These are phyloP conservation scores for Drosophila neocordata DNA, from an alignment of 1,140 invertebrate species.

Conservation along the genomic window DNA sequence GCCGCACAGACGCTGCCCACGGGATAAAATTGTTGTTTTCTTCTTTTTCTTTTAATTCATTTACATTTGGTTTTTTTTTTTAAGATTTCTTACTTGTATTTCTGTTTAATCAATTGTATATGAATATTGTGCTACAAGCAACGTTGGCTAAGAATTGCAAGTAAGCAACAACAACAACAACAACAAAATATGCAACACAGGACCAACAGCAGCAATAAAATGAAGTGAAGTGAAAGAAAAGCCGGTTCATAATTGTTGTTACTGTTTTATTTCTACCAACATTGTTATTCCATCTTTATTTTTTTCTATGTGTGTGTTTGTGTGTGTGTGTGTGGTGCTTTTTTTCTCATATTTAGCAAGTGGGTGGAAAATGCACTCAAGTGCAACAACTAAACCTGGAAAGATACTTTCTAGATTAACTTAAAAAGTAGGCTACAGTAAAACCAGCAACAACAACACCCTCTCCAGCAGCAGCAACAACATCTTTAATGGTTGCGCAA, in stretches of 20 bases:
- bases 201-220: background rate
- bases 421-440: conserved; percentile 37
- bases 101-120: conserved; percentile 7
- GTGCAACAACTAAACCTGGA: conserved; percentile 34
- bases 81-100: background rate
- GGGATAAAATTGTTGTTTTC: conserved; percentile 9
- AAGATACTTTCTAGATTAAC: conserved; percentile 24
- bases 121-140: conserved; percentile 41
- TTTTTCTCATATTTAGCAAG: conserved; percentile 20
- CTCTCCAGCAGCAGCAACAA: no score
- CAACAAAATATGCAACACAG: background rate
- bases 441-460: conserved; percentile 33
- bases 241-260: background rate
- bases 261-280: background rate
- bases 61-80: conserved; percentile 8
- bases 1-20: conserved; percentile 68
- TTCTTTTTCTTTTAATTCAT: conserved; percentile 16
- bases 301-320: background rate
- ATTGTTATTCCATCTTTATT: background rate
- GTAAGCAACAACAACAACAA: conserved; percentile 30
- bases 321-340: background rate
- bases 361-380: conserved; percentile 55
- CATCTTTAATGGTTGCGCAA: conserved; percentile 22
- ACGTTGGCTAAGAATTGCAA: conserved; percentile 44
- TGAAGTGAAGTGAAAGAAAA: conserved; percentile 34